Evolutionary conservation across 1,140 invertebrate species (phyloP).

Genomic region (Heterodera carotae): DNA sequence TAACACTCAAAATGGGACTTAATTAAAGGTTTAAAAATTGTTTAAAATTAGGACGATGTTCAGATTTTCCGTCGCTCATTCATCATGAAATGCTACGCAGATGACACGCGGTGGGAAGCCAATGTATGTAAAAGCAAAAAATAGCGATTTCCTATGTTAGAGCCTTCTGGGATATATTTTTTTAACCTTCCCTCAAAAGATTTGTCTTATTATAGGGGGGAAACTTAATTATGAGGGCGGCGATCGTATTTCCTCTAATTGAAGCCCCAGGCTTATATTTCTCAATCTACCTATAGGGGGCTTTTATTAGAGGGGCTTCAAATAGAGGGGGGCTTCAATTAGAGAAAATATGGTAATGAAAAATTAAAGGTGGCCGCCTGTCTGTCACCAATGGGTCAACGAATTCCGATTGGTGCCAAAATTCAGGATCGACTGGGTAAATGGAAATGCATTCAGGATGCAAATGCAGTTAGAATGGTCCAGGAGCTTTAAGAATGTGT

Average conservation of each 20-base stretch:
- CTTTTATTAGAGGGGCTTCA: too few species aligned
- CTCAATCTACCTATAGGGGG: too few species aligned
- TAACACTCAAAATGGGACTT: neutral
- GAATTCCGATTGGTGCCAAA: slow-evolving; percentile 32
- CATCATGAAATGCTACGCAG: slow-evolving; percentile 33
- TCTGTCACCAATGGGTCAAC: slow-evolving; percentile 25
- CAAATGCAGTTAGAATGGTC: neutral
- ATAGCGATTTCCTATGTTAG: too few species aligned
- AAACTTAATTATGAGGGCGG: too few species aligned
- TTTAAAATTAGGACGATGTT: neutral
- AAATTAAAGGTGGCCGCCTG: slow-evolving; percentile 22
- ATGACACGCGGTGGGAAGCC: slow-evolving; percentile 27
- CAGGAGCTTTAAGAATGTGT: neutral
- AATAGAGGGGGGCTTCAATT: too few species aligned
- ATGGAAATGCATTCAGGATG: slow-evolving; percentile 32
- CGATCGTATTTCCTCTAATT: too few species aligned
- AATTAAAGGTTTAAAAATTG: neutral
- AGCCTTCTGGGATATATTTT: too few species aligned
- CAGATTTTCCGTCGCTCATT: slow-evolving; percentile 25
- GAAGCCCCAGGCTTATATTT: too few species aligned
- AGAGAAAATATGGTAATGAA: neutral
- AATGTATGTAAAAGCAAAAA: slow-evolving; percentile 13
- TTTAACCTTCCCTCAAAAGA: too few species aligned
- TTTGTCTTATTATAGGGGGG: too few species aligned
- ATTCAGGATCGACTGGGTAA: slow-evolving; percentile 21